Evolutionary conservation across 2,888 invertebrate genomes (phyloP).

Genomic region (Protonemura montana): DNA sequence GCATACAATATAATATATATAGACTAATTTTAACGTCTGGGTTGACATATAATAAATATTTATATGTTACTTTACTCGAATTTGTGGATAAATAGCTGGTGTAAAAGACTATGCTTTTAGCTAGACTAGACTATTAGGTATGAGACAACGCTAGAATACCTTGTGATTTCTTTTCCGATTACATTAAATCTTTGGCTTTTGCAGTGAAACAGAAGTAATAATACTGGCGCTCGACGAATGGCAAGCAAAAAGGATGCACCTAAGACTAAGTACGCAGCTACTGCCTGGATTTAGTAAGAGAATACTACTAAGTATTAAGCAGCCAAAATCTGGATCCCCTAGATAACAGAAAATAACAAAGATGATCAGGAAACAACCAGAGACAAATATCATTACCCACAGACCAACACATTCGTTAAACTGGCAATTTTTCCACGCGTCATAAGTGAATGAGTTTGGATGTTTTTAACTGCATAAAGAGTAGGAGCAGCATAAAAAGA

Average conservation of each 20-base stretch:
- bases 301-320: not conserved
- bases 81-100: constrained; percentile 14
- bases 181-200: not conserved
- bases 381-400: not conserved
- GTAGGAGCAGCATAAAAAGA: no score
- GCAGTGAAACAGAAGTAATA: not conserved
- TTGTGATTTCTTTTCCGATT: not conserved
- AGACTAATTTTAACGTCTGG: not conserved
- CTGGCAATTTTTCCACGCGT: no score
- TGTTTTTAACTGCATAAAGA: no score
- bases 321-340: not conserved
- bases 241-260: not conserved
- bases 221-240: not conserved
- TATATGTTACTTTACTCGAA: not conserved
- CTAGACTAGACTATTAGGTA: not conserved
- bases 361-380: not conserved
- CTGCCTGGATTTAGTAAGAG: not conserved
- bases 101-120: constrained; percentile 15
- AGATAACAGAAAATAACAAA: not conserved
- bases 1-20: not conserved
- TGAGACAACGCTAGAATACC: not conserved
- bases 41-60: not conserved
- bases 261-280: not conserved
- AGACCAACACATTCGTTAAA: no score
- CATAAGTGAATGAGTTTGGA: no score